A percentile compares a stretch with the other conserved stretches of the same genome.
Conservation (phyloP, 2,113 vertebrate species). For the Scophthalmus maximus region DNA sequence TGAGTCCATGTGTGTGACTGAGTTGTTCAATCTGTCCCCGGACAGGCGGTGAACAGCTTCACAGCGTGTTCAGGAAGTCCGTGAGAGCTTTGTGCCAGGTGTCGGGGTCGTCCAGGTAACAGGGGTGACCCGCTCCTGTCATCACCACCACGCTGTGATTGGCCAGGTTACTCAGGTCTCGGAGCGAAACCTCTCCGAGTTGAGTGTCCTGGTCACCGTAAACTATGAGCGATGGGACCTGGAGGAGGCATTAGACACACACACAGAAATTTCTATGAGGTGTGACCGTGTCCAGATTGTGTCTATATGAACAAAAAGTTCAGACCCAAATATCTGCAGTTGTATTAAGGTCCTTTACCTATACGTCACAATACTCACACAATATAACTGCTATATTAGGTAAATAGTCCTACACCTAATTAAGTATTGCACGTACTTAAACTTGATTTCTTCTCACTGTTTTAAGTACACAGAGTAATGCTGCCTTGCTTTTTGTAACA, state of each 20-base stretch:
- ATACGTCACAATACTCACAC: not conserved
- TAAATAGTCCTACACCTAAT: not conserved
- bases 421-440: no score
- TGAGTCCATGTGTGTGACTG: not conserved
- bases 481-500: no score
- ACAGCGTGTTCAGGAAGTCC: constrained; percentile 86
- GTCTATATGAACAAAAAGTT: constrained; percentile 3
- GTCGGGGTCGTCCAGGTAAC: constrained; percentile 92
- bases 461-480: no score
- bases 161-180: constrained; percentile 87
- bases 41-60: constrained; percentile 26
- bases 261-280: constrained; percentile 2
- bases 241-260: constrained; percentile 22
- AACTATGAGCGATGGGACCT: constrained; percentile 91
- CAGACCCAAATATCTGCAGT: not conserved
- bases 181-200: constrained; percentile 87
- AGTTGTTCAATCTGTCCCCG: not conserved
- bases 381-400: not conserved
- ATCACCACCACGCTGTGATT: constrained; percentile 91
- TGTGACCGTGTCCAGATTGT: constrained; percentile 16
- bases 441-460: no score
- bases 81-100: constrained; percentile 90
- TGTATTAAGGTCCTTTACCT: not conserved
- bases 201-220: constrained; percentile 91
- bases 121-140: constrained; percentile 91